Percentiles rank a stretch among this genome's conserved stretches.
phyloP scores from a whole-genome alignment of 2,797 vertebrate species.

The Chelon labrosus region DNA sequence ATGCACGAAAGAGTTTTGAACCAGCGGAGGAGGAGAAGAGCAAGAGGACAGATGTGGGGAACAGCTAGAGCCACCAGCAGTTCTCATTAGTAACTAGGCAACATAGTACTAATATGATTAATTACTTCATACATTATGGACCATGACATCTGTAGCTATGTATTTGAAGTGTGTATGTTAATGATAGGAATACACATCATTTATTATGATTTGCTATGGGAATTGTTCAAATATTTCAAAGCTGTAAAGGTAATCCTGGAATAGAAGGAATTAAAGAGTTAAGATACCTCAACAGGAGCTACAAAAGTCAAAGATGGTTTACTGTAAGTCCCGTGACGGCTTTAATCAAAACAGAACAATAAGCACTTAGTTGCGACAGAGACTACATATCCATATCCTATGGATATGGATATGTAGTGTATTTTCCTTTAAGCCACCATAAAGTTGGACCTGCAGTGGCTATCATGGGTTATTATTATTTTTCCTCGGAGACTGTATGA shows the following conservation, averaged over 20 bases:
- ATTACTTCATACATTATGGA: slow-evolving; percentile 32
- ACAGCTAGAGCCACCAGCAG: neutral
- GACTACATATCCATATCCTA: no score
- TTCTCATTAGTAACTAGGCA: slow-evolving; percentile 19
- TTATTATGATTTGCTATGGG: slow-evolving; percentile 9
- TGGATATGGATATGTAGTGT: neutral
- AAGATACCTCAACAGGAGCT: neutral
- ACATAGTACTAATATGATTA: slow-evolving; percentile 31
- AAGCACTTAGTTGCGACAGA: neutral
- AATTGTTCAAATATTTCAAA: slow-evolving; percentile 38
- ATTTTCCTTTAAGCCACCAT: neutral
- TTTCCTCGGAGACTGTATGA: neutral
- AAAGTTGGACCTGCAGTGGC: neutral
- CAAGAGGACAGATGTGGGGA: neutral
- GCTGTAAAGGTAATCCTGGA: slow-evolving; percentile 4
- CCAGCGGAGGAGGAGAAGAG: neutral
- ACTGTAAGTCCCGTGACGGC: neutral
- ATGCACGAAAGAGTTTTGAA: neutral
- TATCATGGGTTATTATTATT: neutral
- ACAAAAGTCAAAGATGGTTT: neutral
- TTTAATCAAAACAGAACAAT: neutral
- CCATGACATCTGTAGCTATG: slow-evolving; percentile 32
- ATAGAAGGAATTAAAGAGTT: neutral
- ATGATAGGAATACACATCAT: slow-evolving; percentile 31
- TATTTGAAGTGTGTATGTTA: slow-evolving; percentile 15